These are phyloP conservation scores for Sarcophaga subvicina DNA, from an alignment of 2,888 invertebrate species.

Conservation along the genomic window DNA sequence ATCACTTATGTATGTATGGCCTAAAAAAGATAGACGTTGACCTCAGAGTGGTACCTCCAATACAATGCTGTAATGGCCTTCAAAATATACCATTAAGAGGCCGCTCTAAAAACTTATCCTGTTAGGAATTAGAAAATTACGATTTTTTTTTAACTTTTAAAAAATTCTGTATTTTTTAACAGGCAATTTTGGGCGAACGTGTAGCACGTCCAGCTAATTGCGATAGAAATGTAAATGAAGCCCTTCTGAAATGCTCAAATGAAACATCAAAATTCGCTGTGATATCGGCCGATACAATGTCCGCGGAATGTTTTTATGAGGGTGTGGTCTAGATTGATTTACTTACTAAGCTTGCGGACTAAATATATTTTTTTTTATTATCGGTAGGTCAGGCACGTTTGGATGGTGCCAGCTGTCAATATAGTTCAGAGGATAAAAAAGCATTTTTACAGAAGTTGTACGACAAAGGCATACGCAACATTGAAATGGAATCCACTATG, in stretches of 20 bases:
- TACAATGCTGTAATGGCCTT: too few species aligned
- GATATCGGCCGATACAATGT: constrained; percentile 87
- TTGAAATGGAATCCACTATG: constrained; percentile 91
- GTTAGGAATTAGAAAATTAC: too few species aligned
- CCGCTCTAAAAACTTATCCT: too few species aligned
- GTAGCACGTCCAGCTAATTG: constrained; percentile 91
- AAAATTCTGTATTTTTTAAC: neutral
- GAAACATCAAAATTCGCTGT: constrained; percentile 74
- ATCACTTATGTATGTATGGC: too few species aligned
- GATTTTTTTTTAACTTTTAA: neutral
- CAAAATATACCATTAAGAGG: too few species aligned
- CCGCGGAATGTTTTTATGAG: constrained; percentile 91
- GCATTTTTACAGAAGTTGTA: constrained; percentile 83
- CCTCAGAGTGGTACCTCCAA: too few species aligned
- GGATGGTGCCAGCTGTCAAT: constrained; percentile 90
- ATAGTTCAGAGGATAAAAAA: constrained; percentile 85
- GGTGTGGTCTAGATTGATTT: constrained; percentile 80
- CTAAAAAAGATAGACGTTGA: too few species aligned
- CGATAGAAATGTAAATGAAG: constrained; percentile 86
- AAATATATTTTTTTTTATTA: neutral
- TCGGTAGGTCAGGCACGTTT: constrained; percentile 87
- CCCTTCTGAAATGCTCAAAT: constrained; percentile 75
- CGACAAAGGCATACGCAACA: constrained; percentile 86
- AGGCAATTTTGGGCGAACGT: constrained; percentile 92
- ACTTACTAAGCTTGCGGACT: too few species aligned